phyloP scores from a whole-genome alignment of 2,888 invertebrate species.

The Drosophila ustulata region DNA sequence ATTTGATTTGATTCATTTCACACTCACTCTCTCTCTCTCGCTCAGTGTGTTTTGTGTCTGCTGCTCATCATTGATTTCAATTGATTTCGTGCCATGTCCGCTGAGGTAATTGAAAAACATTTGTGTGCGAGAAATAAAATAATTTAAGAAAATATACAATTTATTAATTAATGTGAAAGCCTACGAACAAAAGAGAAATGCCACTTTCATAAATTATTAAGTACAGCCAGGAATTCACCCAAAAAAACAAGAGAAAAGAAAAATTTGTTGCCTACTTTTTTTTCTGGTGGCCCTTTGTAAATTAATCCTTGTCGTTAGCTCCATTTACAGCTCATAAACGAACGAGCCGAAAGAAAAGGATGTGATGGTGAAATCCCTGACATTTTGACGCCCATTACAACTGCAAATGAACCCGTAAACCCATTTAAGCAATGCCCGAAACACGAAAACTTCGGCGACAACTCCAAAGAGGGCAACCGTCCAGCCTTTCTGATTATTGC shows the following conservation, averaged over 20 bases:
- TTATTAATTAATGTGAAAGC: slow-evolving; percentile 5
- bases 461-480: slow-evolving; percentile 40
- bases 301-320: slow-evolving; percentile 53
- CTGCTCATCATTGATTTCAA: slow-evolving; percentile 62
- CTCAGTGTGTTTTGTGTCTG: slow-evolving; percentile 5
- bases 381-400: slow-evolving; percentile 76
- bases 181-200: background rate
- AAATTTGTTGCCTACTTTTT: slow-evolving; percentile 29
- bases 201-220: slow-evolving; percentile 16
- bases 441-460: slow-evolving; percentile 67
- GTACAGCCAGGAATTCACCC: slow-evolving; percentile 4
- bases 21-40: background rate
- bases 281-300: slow-evolving; percentile 28
- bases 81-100: slow-evolving; percentile 61
- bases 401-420: slow-evolving; percentile 76
- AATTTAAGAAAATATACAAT: background rate
- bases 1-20: slow-evolving; percentile 79
- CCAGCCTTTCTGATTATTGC: slow-evolving; percentile 78
- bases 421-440: slow-evolving; percentile 72
- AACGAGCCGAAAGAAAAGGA: slow-evolving; percentile 31
- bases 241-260: background rate
- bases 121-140: slow-evolving; percentile 8
- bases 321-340: slow-evolving; percentile 70
- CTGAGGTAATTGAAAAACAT: slow-evolving; percentile 68
- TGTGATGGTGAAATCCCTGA: slow-evolving; percentile 52